Base-by-base conservation (phyloP, 2,797 vertebrate species). In the Parauchenoglanis punctatus region DNA sequence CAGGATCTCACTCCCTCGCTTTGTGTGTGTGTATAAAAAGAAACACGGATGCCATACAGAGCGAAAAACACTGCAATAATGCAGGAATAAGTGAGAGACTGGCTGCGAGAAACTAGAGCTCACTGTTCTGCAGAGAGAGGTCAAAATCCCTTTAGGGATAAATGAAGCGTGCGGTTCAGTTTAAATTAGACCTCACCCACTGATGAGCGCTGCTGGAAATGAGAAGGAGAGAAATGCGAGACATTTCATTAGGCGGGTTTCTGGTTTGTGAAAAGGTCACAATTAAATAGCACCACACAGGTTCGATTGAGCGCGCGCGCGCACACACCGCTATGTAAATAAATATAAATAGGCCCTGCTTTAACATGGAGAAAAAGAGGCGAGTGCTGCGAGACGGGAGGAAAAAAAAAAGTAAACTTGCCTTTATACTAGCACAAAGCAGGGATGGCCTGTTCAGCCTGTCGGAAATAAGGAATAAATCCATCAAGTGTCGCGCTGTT, bases 111-210 rank as follows among this genome's bases (percentile, higher is more conserved):
- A 68, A 83, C 46, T 35, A 7, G 81, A 72, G 20, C 83, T 84
- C n/a, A 5, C 18, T 35, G 84, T 65, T 61, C 84, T 31, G 70
- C 68, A 75, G 20, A 11, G 52, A 63, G 35, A 77, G 84, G 75
- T 65, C 59, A 17, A 4, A 52, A 35, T 78, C 46, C 73, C 73
- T 63, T 63, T 68, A 61, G 61, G 75, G 68, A 54, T 78, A 67
- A 90, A 90, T 70, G 10, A 35, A 75, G 52, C 52, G 65, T 63
- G 80, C 28, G 81, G 83, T 35, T 86, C 67, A 6, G 75, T 85
- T 90, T 75, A 84, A 75, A 88, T 84, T 85, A 81, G 84, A 59
- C 80, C 75, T 59, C 54, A 81, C 85, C 85, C 86, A 75, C 84
- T 90, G 87, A 90, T 85, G 87, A 73, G 46, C 7, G 35, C 67